These are phyloP conservation scores for Crossocerus cetratus DNA, from an alignment of 2,888 invertebrate genomes.

Conservation along the genomic window DNA sequence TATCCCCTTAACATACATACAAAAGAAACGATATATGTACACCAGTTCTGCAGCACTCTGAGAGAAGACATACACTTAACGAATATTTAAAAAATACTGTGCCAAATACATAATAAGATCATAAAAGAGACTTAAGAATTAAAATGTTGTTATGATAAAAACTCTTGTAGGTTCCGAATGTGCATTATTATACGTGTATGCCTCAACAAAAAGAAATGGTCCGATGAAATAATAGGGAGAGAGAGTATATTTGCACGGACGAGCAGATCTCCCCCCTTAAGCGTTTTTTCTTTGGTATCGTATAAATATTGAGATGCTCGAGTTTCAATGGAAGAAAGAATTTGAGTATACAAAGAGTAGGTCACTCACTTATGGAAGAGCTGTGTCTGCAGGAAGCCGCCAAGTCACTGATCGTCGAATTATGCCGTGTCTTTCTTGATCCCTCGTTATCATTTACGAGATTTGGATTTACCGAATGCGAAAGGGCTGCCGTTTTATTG, in stretches of 20 bases:
- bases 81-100: constrained; percentile 45
- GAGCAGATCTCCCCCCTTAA: constrained; percentile 1
- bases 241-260: no score
- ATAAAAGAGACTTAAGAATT: constrained; percentile 25
- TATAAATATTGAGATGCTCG: constrained; percentile 1
- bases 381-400: constrained; percentile 78
- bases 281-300: constrained; percentile 33
- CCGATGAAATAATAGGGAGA: no score
- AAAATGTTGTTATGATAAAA: constrained; percentile 14
- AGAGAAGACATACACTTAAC: constrained; percentile 45
- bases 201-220: constrained; percentile 1
- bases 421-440: constrained; percentile 88
- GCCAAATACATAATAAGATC: constrained; percentile 22
- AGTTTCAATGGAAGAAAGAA: constrained; percentile 14
- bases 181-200: constrained; percentile 8
- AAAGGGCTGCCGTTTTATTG: constrained; percentile 93
- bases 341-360: constrained; percentile 40
- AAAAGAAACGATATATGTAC: constrained; percentile 1
- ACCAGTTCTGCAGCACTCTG: constrained; percentile 22
- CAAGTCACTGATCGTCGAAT: constrained; percentile 84
- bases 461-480: constrained; percentile 86
- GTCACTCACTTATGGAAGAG: constrained; percentile 81
- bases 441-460: constrained; percentile 85
- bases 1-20: constrained; percentile 14
- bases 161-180: constrained; percentile 3